Conservation (phyloP, 2,797 vertebrate species). For the Bovichtus variegatus region DNA sequence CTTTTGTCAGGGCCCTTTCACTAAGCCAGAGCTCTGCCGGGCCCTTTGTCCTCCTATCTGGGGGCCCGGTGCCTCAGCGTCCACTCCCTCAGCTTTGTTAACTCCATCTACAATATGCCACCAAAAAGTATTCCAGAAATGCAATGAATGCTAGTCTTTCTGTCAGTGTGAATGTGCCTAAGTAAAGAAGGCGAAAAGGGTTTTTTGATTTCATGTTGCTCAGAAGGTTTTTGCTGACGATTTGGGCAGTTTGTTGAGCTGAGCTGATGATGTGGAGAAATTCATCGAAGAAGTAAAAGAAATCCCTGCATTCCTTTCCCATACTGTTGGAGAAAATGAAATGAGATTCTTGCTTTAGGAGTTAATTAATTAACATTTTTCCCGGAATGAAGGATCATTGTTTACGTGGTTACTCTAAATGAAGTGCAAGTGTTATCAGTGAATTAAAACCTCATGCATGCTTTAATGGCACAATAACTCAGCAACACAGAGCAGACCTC, state of each 20-base stretch:
- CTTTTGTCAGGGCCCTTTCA: slow-evolving; percentile 80
- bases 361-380: slow-evolving; percentile 22
- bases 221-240: slow-evolving; percentile 42
- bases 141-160: slow-evolving; percentile 75
- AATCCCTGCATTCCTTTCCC: neutral
- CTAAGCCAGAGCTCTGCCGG: slow-evolving; percentile 57
- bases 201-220: slow-evolving; percentile 54
- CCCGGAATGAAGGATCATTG: neutral
- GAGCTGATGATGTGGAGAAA: slow-evolving; percentile 33
- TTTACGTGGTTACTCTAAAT: slow-evolving; percentile 6
- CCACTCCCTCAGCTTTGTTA: slow-evolving; percentile 79
- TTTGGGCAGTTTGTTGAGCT: slow-evolving; percentile 49
- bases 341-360: neutral
- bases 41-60: slow-evolving; percentile 67
- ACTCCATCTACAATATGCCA: slow-evolving; percentile 78
- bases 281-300: slow-evolving; percentile 14
- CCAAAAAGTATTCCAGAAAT: slow-evolving; percentile 82
- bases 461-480: slow-evolving; percentile 5
- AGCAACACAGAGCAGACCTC: slow-evolving; percentile 25
- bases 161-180: slow-evolving; percentile 67
- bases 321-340: neutral
- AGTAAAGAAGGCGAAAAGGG: slow-evolving; percentile 63
- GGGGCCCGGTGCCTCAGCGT: slow-evolving; percentile 70
- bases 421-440: neutral
- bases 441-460: slow-evolving; percentile 44